Base-by-base conservation (phyloP, 2,113 vertebrate species). In the Thryonomys swinderianus region DNA sequence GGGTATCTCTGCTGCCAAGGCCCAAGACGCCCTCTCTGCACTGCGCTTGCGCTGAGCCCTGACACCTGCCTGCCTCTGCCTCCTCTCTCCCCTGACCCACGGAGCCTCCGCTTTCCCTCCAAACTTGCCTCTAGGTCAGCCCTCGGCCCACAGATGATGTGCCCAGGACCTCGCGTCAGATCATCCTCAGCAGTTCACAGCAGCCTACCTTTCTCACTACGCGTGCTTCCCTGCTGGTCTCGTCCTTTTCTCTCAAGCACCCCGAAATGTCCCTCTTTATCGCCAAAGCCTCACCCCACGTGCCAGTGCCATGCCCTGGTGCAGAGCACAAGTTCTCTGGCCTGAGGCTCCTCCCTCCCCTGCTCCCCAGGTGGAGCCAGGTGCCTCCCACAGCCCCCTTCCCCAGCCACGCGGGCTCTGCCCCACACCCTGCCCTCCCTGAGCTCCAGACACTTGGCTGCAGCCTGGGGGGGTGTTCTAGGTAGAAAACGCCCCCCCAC, bases 371-470 rank as follows among this genome's bases (percentile, higher is more conserved):
- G 95, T 79, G 80, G 62, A 93, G 82, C 78, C 48, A 42, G 93
- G 83, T 80, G 88, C 91, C 96, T 74, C 93, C 94, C 64, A 89
- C 91, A 88, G 51, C 55, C 82, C 78, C 61, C n/a, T n/a, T 88
- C 87, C 86, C 78, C 80, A 81, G 87, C 53, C 81, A 73, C 79
- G 7, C 69, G 82, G 92, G 85, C 96, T 95, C 95, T 93, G 96
- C 88, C 92, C 10, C 64, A 91, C 91, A 45, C 73, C 94, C 96
- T 93, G 51, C 69, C 87, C 92, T 95, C 96, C 94, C 78, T 69
- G 59, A 85, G 92, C 88, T 69, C 85, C 85, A 97, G 95, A 96
- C 95, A 97, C 97, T 96, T 97, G 97, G 97, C 97, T 97, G 92
- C 96, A 95, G 92, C 10, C 92, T 69, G 73, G 23, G 16, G 27